Base-by-base conservation (phyloP, 2,888 invertebrate species). In the Sthenelais limicola region DNA sequence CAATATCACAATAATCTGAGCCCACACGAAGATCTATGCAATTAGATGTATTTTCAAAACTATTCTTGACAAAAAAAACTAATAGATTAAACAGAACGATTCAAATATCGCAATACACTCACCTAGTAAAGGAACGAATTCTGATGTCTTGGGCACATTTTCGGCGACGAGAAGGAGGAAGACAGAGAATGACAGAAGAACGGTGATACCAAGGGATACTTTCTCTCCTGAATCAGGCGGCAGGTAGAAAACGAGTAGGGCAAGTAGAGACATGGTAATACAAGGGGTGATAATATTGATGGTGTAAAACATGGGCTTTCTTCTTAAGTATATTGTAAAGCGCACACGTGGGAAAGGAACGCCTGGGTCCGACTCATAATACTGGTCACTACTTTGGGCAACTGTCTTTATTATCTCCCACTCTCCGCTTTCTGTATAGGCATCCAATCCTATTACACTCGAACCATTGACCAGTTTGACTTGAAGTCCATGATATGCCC, bases 81-180 rank as follows among this genome's bases (percentile, higher is more conserved):
- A n/a, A n/a, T n/a, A n/a, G n/a, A n/a, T n/a, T n/a, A n/a, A n/a
- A n/a, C n/a, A n/a, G n/a, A n/a, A n/a, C n/a, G n/a, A n/a, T n/a
- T n/a, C n/a, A n/a, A n/a, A n/a, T n/a, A n/a, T n/a, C n/a, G n/a
- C n/a, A n/a, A n/a, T n/a, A n/a, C 30, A 71, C 76, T 73, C 58
- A 80, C 80, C 79, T n/a, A 80, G 66, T 3, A 80, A 71, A 3
- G 80, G 80, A 15, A 80, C 77, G 35, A 70, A 76, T 26, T 80
- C 80, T 1, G 80, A 80, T 3, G 78, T 79, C 68, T 80, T 80
- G 9, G 80, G 80, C n/a, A 80, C 78, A 58, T 79, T 80, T 48
- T 80, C 80, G 12, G 80, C 78, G 9, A 80, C 80, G 4, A 80
- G 74, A 18, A 80, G 58, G 28, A 80, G 74, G 51, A 80, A 80